Evolutionary conservation across 1,140 invertebrate genomes (phyloP), one percentile per base, ranked within the genome.

Genomic region (Dendroctonus valens): DNA sequence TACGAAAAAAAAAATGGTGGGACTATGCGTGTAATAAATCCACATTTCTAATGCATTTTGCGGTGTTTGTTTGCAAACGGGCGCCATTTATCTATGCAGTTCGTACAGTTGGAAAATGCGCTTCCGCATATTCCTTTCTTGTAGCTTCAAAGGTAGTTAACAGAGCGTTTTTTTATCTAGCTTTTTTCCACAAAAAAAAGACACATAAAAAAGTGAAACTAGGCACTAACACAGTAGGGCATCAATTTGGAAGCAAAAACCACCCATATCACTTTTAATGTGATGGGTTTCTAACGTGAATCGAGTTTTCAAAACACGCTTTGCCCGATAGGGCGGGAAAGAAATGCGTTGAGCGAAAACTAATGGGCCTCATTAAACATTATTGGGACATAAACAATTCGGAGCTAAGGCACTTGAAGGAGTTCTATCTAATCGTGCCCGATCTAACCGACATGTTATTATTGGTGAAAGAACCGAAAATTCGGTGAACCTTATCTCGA

Each of bases 1-100:
- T 58, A 58, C 26, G 26, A 26, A 26, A 58, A 58, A 58, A 58
- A 58, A 41, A 58, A 58, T 14, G 55, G 38, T 44, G 41, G 38
- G 44, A 58, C 55, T 58, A 58, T n/a, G 55, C 55, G 55, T 58
- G 55, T 58, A 58, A 58, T 58, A 41, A 58, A 58, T 58, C 40
- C 44, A 39, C 55, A 58, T 44, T 44, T 58, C 55, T 58, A 39
- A 58, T 41, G 44, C 55, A 39, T 58, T 44, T 12, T 39, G 44
- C 55, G 55, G 38, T 14, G n/a, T 11, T 39, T 58, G 40, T 44
- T 42, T 26, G 39, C 55, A 44, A 58, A 58, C 44, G 55, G 39
- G 14, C 41, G 55, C 44, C 55, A 44, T 58, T 58, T 58, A 58
- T 58, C 55, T 42, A 38, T 41, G 41, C 26, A 58, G 41, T 42